Conservation (phyloP, 2,113 vertebrate genomes). For the Leptosomus discolor region DNA sequence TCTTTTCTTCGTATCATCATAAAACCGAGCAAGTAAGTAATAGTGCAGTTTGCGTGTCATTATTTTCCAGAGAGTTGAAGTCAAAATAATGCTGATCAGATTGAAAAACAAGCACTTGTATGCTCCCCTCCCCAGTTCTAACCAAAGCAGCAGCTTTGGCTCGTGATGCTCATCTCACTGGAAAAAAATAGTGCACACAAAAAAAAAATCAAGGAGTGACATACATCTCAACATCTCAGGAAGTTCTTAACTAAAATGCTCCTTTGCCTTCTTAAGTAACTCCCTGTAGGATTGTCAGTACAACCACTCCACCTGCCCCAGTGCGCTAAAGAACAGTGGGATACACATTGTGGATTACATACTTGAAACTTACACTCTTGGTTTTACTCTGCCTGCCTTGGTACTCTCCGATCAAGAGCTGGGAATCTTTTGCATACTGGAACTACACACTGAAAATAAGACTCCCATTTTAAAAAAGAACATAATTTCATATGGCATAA, state of each 20-base stretch:
- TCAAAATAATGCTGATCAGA: not conserved
- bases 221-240: not conserved
- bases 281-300: not conserved
- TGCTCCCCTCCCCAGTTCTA: not conserved
- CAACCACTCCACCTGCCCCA: not conserved
- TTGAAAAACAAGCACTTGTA: not conserved
- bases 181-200: fast-evolving
- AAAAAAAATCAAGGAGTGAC: not conserved
- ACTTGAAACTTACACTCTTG: not conserved
- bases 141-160: not conserved
- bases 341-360: not conserved
- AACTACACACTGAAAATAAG: not conserved
- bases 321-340: not conserved
- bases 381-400: not conserved
- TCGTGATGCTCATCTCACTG: not conserved
- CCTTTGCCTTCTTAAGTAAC: not conserved
- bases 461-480: not conserved
- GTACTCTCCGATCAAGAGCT: not conserved
- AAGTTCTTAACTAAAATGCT: not conserved
- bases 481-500: not conserved
- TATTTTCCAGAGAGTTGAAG: not conserved
- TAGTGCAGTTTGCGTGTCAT: not conserved
- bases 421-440: not conserved
- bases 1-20: not conserved
- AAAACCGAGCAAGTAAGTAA: not conserved